Evolutionary conservation across 1,140 invertebrate species (phyloP).

Genomic region (Fragariocoptes setiger): DNA sequence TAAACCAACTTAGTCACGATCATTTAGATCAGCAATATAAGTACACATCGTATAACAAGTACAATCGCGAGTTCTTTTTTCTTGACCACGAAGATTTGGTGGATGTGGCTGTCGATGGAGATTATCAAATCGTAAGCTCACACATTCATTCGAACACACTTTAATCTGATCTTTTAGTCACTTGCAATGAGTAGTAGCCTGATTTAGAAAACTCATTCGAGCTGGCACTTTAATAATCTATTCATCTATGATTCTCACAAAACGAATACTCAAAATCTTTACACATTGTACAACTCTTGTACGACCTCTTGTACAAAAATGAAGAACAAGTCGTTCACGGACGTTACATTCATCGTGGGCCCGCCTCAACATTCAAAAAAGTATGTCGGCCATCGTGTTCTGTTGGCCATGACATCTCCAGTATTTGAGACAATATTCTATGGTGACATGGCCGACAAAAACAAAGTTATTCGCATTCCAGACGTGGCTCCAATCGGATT

Average conservation of each 20-base stretch:
- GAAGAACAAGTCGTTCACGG: constrained; percentile 14
- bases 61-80: no score
- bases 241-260: neutral
- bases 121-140: no score
- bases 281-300: constrained; percentile 1
- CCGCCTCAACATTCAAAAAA: constrained; percentile 13
- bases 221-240: neutral
- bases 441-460: constrained; percentile 15
- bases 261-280: constrained; percentile 4
- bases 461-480: constrained; percentile 14
- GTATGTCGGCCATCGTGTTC: constrained; percentile 14
- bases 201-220: neutral
- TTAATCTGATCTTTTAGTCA: constrained; percentile 1
- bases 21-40: no score
- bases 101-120: no score
- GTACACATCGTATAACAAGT: no score
- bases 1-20: no score
- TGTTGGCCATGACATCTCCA: constrained; percentile 14
- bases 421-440: constrained; percentile 15
- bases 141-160: no score
- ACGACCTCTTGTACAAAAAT: constrained; percentile 10
- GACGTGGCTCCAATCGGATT: constrained; percentile 14
- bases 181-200: neutral
- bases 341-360: constrained; percentile 15
- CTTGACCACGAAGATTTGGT: no score